Percentiles rank a stretch among this genome's conserved stretches.
These are phyloP conservation scores for Xiphydria camelus DNA, from an alignment of 2,888 invertebrate species.

Conservation along the genomic window DNA sequence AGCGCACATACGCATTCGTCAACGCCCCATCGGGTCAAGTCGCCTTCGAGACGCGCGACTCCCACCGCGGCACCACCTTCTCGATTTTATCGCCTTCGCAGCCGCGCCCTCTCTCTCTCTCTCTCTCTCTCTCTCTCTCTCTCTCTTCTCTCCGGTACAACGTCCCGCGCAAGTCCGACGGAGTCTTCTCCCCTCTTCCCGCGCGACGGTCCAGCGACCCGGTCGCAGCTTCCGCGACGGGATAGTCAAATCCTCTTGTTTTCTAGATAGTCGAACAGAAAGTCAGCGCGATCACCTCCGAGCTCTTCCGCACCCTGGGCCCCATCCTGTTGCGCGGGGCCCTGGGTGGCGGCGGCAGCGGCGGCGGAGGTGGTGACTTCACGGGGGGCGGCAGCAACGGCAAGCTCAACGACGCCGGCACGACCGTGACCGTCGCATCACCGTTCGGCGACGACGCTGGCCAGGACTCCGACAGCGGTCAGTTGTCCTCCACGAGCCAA, in stretches of 20 bases:
- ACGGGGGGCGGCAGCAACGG: slow-evolving; percentile 35
- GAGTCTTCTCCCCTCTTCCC: too few species aligned
- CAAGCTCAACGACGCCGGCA: slow-evolving; percentile 40
- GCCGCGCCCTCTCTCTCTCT: too few species aligned
- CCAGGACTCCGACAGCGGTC: slow-evolving; percentile 60
- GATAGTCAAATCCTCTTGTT: slow-evolving; percentile 38
- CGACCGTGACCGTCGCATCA: slow-evolving; percentile 54
- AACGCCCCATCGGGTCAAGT: too few species aligned
- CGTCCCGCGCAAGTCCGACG: too few species aligned
- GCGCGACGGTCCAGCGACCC: too few species aligned
- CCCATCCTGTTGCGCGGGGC: slow-evolving; percentile 71
- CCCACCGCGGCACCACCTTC: too few species aligned
- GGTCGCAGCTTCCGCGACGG: too few species aligned
- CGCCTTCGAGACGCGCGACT: too few species aligned
- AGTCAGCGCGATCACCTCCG: slow-evolving; percentile 74
- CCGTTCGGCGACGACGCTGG: slow-evolving; percentile 57
- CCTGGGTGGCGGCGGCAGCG: slow-evolving; percentile 60
- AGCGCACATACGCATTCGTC: too few species aligned
- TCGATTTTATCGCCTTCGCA: too few species aligned
- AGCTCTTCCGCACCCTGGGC: slow-evolving; percentile 76
- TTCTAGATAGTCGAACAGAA: slow-evolving; percentile 75
- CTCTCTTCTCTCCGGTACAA: too few species aligned
- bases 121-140: too few species aligned
- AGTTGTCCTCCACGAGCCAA: slow-evolving; percentile 23
- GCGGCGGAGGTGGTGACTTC: slow-evolving; percentile 51